Percentiles rank a stretch among this genome's conserved stretches.
Evolutionary conservation across 2,888 invertebrate species (phyloP).

Genomic region (Agrotis clavis): DNA sequence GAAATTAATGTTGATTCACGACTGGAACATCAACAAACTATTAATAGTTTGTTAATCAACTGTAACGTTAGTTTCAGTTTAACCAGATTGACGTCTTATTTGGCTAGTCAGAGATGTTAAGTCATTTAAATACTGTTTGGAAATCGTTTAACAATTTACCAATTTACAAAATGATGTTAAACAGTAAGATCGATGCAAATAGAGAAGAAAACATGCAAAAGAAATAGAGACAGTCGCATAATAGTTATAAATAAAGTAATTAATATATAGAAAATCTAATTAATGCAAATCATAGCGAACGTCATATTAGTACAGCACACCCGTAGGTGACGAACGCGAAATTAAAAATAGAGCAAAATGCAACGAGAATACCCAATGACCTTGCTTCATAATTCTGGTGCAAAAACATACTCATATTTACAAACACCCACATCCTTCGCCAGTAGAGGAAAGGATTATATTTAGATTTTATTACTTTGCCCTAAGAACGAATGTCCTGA

Average conservation of each 20-base stretch:
- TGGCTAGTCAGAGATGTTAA: background rate
- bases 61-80: background rate
- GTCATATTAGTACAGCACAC: constrained; percentile 16
- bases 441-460: constrained; percentile 52
- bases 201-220: background rate
- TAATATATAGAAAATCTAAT: constrained; percentile 6
- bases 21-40: background rate
- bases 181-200: background rate
- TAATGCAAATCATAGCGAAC: constrained; percentile 4
- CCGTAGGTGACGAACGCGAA: constrained; percentile 13
- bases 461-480: constrained; percentile 58
- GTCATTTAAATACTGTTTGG: background rate
- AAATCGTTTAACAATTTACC: background rate
- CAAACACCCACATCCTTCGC: constrained; percentile 49
- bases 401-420: constrained; percentile 55
- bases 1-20: background rate
- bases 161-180: background rate
- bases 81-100: constrained; percentile 11
- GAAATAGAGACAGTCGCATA: background rate
- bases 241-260: background rate
- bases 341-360: constrained; percentile 52
- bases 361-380: constrained; percentile 49
- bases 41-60: constrained; percentile 8
- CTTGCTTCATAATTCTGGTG: constrained; percentile 59
- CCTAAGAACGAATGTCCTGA: constrained; percentile 41